These are phyloP conservation scores for Alectoris magna DNA, from an alignment of 2,797 vertebrate genomes.

Conservation along the genomic window DNA sequence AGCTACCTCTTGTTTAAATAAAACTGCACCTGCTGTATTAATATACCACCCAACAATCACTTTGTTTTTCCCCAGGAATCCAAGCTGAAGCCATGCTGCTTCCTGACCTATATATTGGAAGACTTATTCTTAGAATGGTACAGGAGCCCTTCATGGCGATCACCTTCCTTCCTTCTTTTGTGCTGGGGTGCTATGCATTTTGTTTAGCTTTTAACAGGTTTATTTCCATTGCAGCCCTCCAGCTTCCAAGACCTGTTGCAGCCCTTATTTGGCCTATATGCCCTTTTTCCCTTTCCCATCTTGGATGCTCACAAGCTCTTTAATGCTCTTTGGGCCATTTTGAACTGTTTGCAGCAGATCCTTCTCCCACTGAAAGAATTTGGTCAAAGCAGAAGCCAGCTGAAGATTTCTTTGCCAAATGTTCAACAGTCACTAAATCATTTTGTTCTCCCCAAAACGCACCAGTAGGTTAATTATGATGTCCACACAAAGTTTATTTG, in stretches of 20 bases:
- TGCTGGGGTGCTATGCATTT: constrained; percentile 69
- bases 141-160: constrained; percentile 65
- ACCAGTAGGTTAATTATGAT: constrained; percentile 65
- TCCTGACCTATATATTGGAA: constrained; percentile 81
- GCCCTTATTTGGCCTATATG: constrained; percentile 60
- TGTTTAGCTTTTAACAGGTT: constrained; percentile 82
- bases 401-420: constrained; percentile 70
- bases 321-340: constrained; percentile 17
- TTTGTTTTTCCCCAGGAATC: constrained; percentile 79
- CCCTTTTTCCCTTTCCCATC: constrained; percentile 68
- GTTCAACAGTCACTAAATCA: constrained; percentile 73
- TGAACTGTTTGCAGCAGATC: constrained; percentile 54
- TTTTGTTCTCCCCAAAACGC: constrained; percentile 62
- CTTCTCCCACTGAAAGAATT: constrained; percentile 59
- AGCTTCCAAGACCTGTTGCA: constrained; percentile 52
- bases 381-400: constrained; percentile 45
- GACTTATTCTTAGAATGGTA: constrained; percentile 84
- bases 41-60: constrained; percentile 79
- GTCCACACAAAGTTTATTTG: constrained; percentile 74
- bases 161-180: constrained; percentile 89
- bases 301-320: constrained; percentile 4
- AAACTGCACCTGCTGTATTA: constrained; percentile 85
- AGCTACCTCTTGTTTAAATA: constrained; percentile 81
- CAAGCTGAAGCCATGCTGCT: constrained; percentile 76
- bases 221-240: constrained; percentile 77